Percentiles rank a stretch among this genome's conserved stretches.
Evolutionary conservation across 2,113 vertebrate species (phyloP).

Genomic region (Pteropus alecto): DNA sequence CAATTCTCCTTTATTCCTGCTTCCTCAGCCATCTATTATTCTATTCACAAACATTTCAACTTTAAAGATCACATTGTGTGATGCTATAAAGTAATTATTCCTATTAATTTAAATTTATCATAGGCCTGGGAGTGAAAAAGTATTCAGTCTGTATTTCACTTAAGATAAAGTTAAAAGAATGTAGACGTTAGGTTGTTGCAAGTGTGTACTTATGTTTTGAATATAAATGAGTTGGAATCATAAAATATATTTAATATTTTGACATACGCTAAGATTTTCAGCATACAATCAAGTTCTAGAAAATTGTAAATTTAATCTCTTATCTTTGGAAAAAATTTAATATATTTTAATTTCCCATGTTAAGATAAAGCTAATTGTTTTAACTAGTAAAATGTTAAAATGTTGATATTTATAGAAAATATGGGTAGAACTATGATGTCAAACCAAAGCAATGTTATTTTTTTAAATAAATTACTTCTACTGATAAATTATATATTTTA

Average conservation of each 20-base stretch:
- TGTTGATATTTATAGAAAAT: conserved; percentile 33
- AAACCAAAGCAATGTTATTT: background rate
- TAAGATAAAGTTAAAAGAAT: conserved; percentile 78
- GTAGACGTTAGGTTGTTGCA: background rate
- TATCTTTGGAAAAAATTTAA: conserved; percentile 30
- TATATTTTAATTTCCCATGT: conserved; percentile 34
- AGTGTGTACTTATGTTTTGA: conserved; percentile 30
- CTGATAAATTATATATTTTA: conserved; percentile 34
- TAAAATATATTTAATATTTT: conserved; percentile 28
- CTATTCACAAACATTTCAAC: conserved; percentile 59
- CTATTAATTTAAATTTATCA: conserved; percentile 77
- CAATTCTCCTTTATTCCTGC: conserved; percentile 21
- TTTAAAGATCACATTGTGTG: conserved; percentile 76
- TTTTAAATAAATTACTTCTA: conserved; percentile 48
- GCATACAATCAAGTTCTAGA: background rate
- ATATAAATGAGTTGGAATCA: conserved; percentile 23
- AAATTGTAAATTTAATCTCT: conserved; percentile 42
- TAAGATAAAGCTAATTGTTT: conserved; percentile 36
- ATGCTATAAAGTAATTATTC: conserved; percentile 76
- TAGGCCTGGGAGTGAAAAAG: conserved; percentile 77
- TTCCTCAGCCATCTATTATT: conserved; percentile 56
- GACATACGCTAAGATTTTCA: conserved; percentile 29
- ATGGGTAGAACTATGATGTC: background rate
- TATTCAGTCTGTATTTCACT: conserved; percentile 75
- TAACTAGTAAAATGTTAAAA: conserved; percentile 43